Evolutionary conservation across 2,113 vertebrate genomes (phyloP).

Genomic region (Dicrurus megarhynchus): DNA sequence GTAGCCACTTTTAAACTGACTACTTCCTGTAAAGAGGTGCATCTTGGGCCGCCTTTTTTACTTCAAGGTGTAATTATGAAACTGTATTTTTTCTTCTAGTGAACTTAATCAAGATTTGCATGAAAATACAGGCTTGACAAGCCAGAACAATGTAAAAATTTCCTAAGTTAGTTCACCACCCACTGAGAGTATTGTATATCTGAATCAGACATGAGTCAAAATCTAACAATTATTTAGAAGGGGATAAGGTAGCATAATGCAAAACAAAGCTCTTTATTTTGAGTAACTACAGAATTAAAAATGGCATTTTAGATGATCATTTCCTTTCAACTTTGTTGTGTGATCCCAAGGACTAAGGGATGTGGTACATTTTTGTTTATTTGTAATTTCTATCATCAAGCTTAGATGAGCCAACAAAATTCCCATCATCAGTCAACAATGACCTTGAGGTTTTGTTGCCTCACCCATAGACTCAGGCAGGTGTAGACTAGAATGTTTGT

Average conservation of each 20-base stretch:
- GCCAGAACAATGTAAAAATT: constrained; percentile 20
- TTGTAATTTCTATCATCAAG: neutral
- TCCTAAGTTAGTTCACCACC: constrained; percentile 17
- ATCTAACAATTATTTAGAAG: neutral
- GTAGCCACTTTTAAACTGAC: neutral
- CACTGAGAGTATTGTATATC: constrained; percentile 21
- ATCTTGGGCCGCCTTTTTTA: neutral
- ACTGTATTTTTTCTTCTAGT: neutral
- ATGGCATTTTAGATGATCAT: neutral
- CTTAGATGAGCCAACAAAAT: neutral
- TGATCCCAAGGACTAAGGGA: neutral
- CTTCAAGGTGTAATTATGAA: neutral
- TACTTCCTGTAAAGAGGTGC: neutral
- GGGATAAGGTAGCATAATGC: neutral
- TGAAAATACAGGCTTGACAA: constrained; percentile 40
- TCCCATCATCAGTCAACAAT: neutral
- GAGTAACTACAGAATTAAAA: neutral
- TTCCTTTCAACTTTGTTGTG: neutral
- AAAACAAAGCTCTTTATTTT: neutral
- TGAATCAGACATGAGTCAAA: constrained; percentile 49
- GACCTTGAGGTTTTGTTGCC: constrained; percentile 22
- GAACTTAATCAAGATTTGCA: constrained; percentile 1
- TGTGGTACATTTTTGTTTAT: neutral
- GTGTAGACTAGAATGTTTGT: constrained; percentile 10
- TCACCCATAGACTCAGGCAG: constrained; percentile 1